Conservation (phyloP, 2,888 invertebrate genomes). For the Drosophila anomelani region DNA sequence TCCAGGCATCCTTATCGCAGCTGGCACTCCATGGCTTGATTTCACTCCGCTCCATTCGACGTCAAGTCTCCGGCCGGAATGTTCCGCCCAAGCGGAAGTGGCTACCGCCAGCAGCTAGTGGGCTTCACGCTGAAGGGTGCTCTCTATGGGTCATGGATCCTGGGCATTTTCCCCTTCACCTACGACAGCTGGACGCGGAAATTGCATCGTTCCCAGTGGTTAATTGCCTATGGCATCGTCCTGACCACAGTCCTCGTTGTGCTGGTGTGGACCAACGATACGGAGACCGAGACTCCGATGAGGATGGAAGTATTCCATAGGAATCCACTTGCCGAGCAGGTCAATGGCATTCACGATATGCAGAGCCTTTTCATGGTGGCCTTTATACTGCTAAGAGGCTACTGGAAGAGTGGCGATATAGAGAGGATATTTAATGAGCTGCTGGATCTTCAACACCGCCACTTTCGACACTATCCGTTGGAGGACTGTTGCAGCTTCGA, state of each 20-base stretch:
- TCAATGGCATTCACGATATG: slow-evolving; percentile 15
- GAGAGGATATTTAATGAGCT: slow-evolving; percentile 35
- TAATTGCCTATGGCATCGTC: slow-evolving; percentile 55
- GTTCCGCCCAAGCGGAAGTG: slow-evolving; percentile 27
- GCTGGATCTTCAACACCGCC: slow-evolving; percentile 14
- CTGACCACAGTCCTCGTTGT: slow-evolving; percentile 26
- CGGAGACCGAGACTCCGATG: neutral
- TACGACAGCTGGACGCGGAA: slow-evolving; percentile 40
- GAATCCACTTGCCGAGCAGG: slow-evolving; percentile 39
- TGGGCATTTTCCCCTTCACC: slow-evolving; percentile 39
- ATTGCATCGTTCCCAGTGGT: slow-evolving; percentile 42
- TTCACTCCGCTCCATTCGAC: slow-evolving; percentile 20
- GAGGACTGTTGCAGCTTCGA: slow-evolving; percentile 42
- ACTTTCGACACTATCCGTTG: slow-evolving; percentile 19
- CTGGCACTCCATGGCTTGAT: slow-evolving; percentile 13
- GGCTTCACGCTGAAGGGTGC: slow-evolving; percentile 22
- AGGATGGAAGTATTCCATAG: slow-evolving; percentile 21
- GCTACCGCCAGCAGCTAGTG: slow-evolving; percentile 27
- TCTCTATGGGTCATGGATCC: slow-evolving; percentile 37
- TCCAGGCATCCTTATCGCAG: slow-evolving; percentile 19
- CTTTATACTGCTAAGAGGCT: slow-evolving; percentile 31
- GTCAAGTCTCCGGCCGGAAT: slow-evolving; percentile 29
- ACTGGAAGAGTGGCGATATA: slow-evolving; percentile 47
- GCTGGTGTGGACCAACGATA: slow-evolving; percentile 12
- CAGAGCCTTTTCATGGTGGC: slow-evolving; percentile 15